A percentile compares a stretch with the other conserved stretches of the same genome.
Evolutionary conservation across 1,140 invertebrate genomes (phyloP).

Genomic region (Planococcus citri): DNA sequence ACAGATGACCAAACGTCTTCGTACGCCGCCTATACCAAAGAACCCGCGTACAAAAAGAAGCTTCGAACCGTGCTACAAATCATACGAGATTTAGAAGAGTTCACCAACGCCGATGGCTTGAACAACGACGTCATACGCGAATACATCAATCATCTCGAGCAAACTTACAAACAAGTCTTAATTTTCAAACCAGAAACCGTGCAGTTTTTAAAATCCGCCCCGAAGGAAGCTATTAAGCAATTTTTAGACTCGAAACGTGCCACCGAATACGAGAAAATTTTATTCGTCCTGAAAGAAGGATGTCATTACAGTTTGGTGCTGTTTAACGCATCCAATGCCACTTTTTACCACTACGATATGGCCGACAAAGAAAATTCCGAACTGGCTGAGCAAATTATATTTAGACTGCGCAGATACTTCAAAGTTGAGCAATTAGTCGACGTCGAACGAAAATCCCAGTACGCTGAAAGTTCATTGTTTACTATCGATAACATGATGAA

Average conservation of each 20-base stretch:
- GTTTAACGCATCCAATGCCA: background rate
- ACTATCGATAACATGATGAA: slow-evolving; percentile 12
- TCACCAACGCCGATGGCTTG: background rate
- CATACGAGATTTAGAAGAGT: background rate
- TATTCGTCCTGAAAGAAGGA: background rate
- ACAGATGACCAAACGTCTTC: background rate
- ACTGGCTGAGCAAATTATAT: slow-evolving; percentile 7
- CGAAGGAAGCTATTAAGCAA: background rate
- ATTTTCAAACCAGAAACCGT: background rate
- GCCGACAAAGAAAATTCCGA: background rate
- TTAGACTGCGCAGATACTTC: background rate
- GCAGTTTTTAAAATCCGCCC: background rate
- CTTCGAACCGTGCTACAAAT: background rate
- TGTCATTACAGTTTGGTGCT: background rate
- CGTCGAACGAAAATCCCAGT: background rate
- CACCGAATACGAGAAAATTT: background rate
- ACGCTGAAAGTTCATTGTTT: background rate
- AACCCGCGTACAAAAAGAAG: background rate
- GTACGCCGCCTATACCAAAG: background rate
- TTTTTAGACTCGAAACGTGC: slow-evolving; percentile 2
- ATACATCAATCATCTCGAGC: background rate
- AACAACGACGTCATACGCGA: background rate
- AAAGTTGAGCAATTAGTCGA: background rate
- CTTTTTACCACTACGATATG: slow-evolving; percentile 9
- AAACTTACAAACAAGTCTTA: background rate